phyloP scores from a whole-genome alignment of 1,140 invertebrate species.

The Tyrophagus putrescentiae region DNA sequence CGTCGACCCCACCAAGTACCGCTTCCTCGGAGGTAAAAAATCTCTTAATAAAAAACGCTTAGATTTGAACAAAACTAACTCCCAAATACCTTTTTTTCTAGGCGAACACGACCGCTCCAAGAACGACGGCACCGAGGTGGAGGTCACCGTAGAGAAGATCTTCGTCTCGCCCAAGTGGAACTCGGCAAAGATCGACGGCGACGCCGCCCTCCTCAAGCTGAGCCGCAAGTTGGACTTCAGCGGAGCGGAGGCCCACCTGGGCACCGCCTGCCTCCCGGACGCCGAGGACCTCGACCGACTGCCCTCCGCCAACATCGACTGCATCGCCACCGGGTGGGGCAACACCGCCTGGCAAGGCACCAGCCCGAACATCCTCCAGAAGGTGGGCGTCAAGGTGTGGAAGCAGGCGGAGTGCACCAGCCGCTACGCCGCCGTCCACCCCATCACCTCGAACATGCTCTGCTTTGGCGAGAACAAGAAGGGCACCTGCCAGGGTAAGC shows the following conservation, averaged over 20 bases:
- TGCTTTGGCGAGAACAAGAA: constrained; percentile 16
- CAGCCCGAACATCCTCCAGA: constrained; percentile 18
- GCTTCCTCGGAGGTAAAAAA: background rate
- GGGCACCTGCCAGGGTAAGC: constrained; percentile 18
- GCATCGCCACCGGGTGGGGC: constrained; percentile 9
- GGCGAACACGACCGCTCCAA: constrained; percentile 31
- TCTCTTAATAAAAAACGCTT: background rate
- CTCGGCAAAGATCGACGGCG: constrained; percentile 32
- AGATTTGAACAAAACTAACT: too few relatives aligned
- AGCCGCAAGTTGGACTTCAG: constrained; percentile 15
- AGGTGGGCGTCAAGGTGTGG: background rate
- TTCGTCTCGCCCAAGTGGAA: constrained; percentile 33
- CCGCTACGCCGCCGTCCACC: background rate
- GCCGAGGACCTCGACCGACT: background rate
- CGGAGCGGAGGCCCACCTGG: constrained; percentile 9
- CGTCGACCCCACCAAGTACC: background rate
- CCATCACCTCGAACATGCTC: constrained; percentile 38
- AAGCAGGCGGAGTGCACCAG: background rate
- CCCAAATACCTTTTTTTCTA: background rate
- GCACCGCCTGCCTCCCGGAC: constrained; percentile 12
- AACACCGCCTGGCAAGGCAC: constrained; percentile 17
- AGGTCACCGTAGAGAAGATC: constrained; percentile 27
- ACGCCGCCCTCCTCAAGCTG: constrained; percentile 35
- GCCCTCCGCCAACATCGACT: background rate
- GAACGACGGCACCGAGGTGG: constrained; percentile 10